These are phyloP conservation scores for Scolanthus callimorphus DNA, from an alignment of 92 coral and sea anemone genomes.

Conservation along the genomic window DNA sequence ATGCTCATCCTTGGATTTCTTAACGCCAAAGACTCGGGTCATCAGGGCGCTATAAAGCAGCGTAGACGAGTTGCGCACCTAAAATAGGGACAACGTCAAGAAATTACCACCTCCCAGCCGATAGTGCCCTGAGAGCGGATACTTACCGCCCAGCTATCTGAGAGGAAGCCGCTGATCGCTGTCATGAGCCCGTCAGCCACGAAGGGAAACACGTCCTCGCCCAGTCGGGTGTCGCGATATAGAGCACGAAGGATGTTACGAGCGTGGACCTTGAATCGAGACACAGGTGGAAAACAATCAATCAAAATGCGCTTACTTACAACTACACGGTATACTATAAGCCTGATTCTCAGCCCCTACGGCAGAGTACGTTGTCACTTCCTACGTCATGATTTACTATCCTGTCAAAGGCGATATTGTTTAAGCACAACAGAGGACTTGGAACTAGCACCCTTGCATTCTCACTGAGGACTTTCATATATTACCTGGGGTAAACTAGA, in stretches of 20 bases:
- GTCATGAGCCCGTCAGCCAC: slow-evolving; percentile 81
- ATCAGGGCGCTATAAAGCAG: slow-evolving; percentile 89
- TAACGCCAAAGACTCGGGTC: slow-evolving; percentile 92
- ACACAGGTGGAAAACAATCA: too few relatives aligned
- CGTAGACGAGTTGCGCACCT: slow-evolving; percentile 97
- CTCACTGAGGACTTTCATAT: too few relatives aligned
- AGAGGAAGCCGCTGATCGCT: slow-evolving; percentile 82
- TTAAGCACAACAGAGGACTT: too few relatives aligned
- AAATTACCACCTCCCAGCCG: too few relatives aligned
- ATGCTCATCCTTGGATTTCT: slow-evolving; percentile 83
- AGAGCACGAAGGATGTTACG: slow-evolving; percentile 87
- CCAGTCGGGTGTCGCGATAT: slow-evolving; percentile 88
- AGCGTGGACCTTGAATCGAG: slow-evolving; percentile 98
- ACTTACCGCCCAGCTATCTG: slow-evolving; percentile 97
- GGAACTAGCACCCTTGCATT: too few relatives aligned
- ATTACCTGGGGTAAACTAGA: slow-evolving; percentile 85
- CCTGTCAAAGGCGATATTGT: too few relatives aligned
- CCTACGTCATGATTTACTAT: too few relatives aligned
- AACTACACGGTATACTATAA: too few relatives aligned
- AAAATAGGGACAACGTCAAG: too few relatives aligned
- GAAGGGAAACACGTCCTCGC: slow-evolving; percentile 80
- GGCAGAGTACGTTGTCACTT: too few relatives aligned
- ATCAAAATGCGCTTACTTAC: too few relatives aligned
- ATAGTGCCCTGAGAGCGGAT: not conserved
- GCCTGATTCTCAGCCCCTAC: too few relatives aligned